Evolutionary conservation across 2,797 vertebrate genomes (phyloP).

Genomic region (Enteromius argenteus): DNA sequence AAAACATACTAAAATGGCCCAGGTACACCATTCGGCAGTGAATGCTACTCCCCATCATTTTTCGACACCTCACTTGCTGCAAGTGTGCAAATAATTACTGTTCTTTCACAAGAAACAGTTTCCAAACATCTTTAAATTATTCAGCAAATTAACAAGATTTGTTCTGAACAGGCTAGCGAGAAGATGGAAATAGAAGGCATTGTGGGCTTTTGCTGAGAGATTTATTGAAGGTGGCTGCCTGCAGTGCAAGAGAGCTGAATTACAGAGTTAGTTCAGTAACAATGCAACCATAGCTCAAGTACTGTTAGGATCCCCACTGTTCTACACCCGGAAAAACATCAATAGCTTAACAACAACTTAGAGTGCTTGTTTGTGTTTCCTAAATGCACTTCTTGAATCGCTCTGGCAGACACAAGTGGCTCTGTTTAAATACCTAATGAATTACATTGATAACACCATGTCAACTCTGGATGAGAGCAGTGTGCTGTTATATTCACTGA

Average conservation of each 20-base stretch:
- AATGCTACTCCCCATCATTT: conserved; percentile 16
- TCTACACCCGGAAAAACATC: conserved; percentile 23
- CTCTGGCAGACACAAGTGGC: not conserved
- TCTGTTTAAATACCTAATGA: not conserved
- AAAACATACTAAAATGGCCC: conserved; percentile 30
- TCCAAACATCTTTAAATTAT: conserved; percentile 42
- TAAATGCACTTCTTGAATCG: not conserved
- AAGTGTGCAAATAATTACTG: conserved; percentile 51
- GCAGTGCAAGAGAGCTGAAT: conserved; percentile 16
- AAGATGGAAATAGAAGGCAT: conserved; percentile 22
- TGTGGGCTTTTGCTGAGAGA: not conserved
- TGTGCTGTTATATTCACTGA: not conserved
- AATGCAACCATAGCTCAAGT: conserved; percentile 12
- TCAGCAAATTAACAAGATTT: conserved; percentile 21
- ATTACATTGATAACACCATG: not conserved
- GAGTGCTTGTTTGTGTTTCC: not conserved
- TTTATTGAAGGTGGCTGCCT: conserved; percentile 30
- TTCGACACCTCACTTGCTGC: conserved; percentile 47
- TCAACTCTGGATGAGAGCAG: not conserved
- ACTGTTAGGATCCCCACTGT: conserved; percentile 29
- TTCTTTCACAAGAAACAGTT: conserved; percentile 33
- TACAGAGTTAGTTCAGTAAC: conserved; percentile 33
- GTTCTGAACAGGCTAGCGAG: conserved; percentile 3
- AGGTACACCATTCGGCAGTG: not conserved
- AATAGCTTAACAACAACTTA: conserved; percentile 23